Evolutionary conservation across 2,888 invertebrate species (phyloP), one percentile per base, ranked within the genome.

Genomic region (Quadriops clusia): DNA sequence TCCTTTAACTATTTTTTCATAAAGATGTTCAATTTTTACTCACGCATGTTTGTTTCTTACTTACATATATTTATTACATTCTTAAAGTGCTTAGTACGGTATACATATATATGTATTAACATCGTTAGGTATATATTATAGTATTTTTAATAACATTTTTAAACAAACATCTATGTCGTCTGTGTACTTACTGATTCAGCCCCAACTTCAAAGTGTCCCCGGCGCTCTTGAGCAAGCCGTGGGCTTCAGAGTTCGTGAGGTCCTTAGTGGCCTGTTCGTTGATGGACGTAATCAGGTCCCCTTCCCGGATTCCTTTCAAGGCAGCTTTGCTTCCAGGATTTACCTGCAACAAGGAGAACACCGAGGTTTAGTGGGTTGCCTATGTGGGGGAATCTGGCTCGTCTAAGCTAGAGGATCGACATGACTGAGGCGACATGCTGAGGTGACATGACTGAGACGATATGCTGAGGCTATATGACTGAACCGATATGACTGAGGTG

Each of bases 271-370:
- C 63, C 46, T 71, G 71, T 12, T 78, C 80, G 61, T 85, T 84
- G 56, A 87, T 82, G 36, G 76, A 74, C 24, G 79, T 75, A 49
- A 87, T 78, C 43, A 82, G 68, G 59, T 86, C 85, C 18, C 85
- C 85, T 55, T 85, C 85, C 30, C 82, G 63, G 32, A 85, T 71
- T 5, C 85, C 85, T 50, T 77, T 72, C 45, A 76, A 64, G 16
- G 81, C 77, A n/a, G 85, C 84, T 56, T 85, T 84, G 47, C 86
- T 80, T 31, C 83, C 84, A 6, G 84, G 84, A 61, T 86, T 86
- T 46, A 86, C 84, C 85, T 86, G 70, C 30, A 74, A 72, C 45
- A 47, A 44, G 20, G 34, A 34, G 30, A 22, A 30, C 26, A 28
- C 6, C 8, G 47, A 45, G 51, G 53, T 61, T 63, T 47, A 56